Conservation (phyloP, 1,140 invertebrate genomes). For the Elymnias hypermnestra region DNA sequence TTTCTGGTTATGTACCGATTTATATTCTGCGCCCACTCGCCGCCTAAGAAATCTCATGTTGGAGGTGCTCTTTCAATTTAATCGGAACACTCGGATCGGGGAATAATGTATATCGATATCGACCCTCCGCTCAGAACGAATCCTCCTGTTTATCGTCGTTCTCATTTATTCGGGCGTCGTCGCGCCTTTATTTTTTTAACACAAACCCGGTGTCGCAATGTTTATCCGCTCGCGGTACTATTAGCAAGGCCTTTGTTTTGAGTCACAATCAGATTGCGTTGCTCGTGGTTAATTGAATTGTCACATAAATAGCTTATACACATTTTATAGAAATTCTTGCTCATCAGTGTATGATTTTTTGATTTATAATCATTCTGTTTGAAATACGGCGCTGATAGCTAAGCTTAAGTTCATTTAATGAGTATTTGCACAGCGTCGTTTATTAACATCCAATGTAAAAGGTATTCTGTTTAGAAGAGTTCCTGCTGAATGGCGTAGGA, state of each 20-base stretch:
- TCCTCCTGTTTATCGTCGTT: slow-evolving; percentile 73
- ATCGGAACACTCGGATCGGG: slow-evolving; percentile 74
- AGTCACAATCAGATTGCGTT: slow-evolving; percentile 55
- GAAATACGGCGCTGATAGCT: no score
- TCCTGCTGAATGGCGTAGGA: no score
- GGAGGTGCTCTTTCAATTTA: slow-evolving; percentile 76
- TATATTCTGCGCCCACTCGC: slow-evolving; percentile 74
- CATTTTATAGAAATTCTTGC: no score
- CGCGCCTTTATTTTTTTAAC: slow-evolving; percentile 72
- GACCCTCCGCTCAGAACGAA: slow-evolving; percentile 67
- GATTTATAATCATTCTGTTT: no score
- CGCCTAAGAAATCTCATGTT: slow-evolving; percentile 74
- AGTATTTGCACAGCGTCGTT: no score
- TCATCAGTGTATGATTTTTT: no score
- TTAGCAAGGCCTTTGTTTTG: slow-evolving; percentile 66
- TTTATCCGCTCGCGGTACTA: slow-evolving; percentile 62
- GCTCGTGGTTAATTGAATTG: slow-evolving; percentile 64
- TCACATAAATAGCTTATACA: slow-evolving; percentile 49
- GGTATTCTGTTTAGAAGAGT: no score
- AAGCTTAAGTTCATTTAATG: no score
- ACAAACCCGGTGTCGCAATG: slow-evolving; percentile 56
- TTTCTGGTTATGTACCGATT: slow-evolving; percentile 74
- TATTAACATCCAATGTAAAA: no score
- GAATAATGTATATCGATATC: slow-evolving; percentile 76
- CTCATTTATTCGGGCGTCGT: slow-evolving; percentile 73